These are phyloP conservation scores for Oceanodroma tethys DNA, from an alignment of 2,113 vertebrate species.

Conservation along the genomic window DNA sequence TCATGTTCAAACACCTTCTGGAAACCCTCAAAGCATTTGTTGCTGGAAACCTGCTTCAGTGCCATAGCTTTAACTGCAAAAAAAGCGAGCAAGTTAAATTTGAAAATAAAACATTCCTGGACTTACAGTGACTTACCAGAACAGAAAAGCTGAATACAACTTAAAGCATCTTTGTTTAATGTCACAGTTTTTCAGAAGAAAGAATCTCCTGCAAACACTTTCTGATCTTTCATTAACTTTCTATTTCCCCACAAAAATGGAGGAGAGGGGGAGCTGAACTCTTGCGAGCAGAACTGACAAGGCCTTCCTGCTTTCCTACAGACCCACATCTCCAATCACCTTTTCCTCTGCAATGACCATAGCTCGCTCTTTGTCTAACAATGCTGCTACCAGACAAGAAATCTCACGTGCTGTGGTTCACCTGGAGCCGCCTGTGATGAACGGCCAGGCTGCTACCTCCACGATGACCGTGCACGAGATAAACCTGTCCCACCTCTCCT, in stretches of 20 bases:
- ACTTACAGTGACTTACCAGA: background rate
- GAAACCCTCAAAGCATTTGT: constrained; percentile 89
- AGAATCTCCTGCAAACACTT: background rate
- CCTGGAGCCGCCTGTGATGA: background rate
- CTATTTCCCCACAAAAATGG: background rate
- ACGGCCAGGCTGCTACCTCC: background rate
- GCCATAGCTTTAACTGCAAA: constrained; percentile 77
- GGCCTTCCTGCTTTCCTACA: background rate
- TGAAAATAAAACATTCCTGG: background rate
- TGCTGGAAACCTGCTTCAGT: constrained; percentile 88
- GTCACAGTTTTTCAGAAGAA: background rate
- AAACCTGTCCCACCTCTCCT: background rate
- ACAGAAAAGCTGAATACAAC: background rate
- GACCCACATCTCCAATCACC: background rate
- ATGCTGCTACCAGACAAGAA: background rate
- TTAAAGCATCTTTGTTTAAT: background rate
- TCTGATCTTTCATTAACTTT: background rate
- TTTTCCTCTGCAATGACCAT: background rate
- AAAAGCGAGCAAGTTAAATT: background rate
- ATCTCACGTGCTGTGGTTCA: rapidly evolving
- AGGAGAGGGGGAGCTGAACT: background rate
- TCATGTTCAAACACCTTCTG: constrained; percentile 98
- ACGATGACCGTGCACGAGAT: background rate
- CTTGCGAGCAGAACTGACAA: background rate
- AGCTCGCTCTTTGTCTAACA: background rate